Percentiles rank a stretch among this genome's conserved stretches.
Evolutionary conservation across 2,888 invertebrate genomes (phyloP).

Genomic region (Cosmia trapezina): DNA sequence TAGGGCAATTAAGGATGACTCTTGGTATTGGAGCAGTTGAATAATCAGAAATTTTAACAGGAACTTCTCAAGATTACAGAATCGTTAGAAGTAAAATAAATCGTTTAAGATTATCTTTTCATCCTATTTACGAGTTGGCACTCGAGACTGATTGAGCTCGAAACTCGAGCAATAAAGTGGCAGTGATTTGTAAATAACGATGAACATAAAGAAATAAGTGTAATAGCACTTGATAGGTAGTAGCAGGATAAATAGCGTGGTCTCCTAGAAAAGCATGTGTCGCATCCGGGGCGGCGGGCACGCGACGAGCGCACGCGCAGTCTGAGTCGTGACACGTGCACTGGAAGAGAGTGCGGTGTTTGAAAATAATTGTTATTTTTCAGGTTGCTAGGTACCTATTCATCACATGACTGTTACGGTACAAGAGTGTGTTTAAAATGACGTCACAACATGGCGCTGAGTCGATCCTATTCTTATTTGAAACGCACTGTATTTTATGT

Average conservation of each 20-base stretch:
- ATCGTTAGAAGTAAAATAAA: constrained; percentile 6
- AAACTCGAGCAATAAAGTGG: constrained; percentile 50
- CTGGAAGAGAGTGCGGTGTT: constrained; percentile 24
- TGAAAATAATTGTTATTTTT: neutral
- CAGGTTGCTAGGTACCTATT: neutral
- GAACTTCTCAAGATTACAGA: neutral
- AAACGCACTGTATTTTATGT: no score
- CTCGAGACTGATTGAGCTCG: constrained; percentile 36
- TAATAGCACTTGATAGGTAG: constrained; percentile 59
- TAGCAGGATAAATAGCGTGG: constrained; percentile 74
- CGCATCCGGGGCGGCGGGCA: constrained; percentile 83
- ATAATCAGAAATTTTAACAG: neutral
- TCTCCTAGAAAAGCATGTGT: constrained; percentile 84
- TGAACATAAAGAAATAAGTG: constrained; percentile 63
- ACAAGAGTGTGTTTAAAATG: neutral
- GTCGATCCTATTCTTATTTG: no score
- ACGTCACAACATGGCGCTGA: no score
- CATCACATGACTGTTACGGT: neutral
- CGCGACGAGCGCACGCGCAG: constrained; percentile 76
- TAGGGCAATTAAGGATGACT: no score
- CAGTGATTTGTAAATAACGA: constrained; percentile 62
- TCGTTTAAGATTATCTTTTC: constrained; percentile 22
- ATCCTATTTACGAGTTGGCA: constrained; percentile 21
- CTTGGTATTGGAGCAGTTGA: neutral
- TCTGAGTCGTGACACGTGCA: constrained; percentile 17